These are phyloP conservation scores for Calycopis cecrops DNA, from an alignment of 1,140 invertebrate genomes.

Conservation along the genomic window DNA sequence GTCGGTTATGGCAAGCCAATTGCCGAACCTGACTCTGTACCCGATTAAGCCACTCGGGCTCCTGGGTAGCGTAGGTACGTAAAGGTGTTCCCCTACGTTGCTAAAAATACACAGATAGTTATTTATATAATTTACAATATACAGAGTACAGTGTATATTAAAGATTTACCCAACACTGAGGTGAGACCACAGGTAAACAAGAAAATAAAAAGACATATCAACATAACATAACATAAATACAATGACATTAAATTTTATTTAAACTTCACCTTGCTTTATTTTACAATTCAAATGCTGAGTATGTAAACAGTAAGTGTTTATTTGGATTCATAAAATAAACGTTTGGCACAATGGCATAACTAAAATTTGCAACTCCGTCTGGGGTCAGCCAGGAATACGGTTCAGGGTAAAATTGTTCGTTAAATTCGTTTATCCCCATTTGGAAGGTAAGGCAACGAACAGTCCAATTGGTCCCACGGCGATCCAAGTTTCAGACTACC, in stretches of 20 bases:
- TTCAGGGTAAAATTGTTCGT: slow-evolving; percentile 55
- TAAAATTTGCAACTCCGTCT: slow-evolving; percentile 2
- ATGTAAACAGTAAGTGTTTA: background rate
- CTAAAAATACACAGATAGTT: no score
- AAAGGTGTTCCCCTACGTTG: no score
- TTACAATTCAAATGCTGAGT: slow-evolving; percentile 1
- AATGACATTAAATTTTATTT: background rate
- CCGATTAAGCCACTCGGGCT: no score
- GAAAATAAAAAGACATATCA: no score
- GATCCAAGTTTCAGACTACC: slow-evolving; percentile 43
- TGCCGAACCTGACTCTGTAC: no score
- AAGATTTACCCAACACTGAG: no score
- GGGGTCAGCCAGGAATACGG: slow-evolving; percentile 36
- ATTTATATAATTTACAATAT: no score
- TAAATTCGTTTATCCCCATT: slow-evolving; percentile 56
- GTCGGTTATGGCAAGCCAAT: no score
- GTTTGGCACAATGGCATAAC: background rate
- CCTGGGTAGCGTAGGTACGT: no score
- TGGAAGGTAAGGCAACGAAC: slow-evolving; percentile 38
- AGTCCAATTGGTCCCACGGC: slow-evolving; percentile 52
- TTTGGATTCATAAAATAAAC: slow-evolving; percentile 1
- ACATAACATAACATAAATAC: no score
- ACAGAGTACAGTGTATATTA: no score
- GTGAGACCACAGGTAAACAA: no score
- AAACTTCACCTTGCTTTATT: background rate